Conservation (phyloP, 1,140 invertebrate genomes). For the Brachionus paranguensis region DNA sequence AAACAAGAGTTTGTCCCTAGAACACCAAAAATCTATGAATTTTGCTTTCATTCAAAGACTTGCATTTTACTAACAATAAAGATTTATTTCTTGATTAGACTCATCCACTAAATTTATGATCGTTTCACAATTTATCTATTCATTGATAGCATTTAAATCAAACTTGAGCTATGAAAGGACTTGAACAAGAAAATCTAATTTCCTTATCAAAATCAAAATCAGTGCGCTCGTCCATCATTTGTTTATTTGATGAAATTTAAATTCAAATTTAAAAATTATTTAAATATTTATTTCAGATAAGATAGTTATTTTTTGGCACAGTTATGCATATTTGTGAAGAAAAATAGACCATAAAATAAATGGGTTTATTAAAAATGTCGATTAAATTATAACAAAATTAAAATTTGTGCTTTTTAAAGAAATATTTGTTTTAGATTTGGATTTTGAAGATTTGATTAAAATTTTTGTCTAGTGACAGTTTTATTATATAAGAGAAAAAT, state of each 20-base stretch:
- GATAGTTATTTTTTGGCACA: not conserved
- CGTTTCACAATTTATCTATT: not conserved
- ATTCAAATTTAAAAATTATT: not conserved
- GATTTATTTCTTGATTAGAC: slow-evolving; percentile 1
- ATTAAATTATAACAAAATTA: not conserved
- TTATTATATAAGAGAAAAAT: not conserved
- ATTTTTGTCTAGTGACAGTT: not conserved
- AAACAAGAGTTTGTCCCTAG: not conserved
- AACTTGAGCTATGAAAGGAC: not conserved
- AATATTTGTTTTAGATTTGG: not conserved
- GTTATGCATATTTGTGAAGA: not conserved
- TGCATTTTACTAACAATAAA: not conserved
- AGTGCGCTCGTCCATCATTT: not conserved
- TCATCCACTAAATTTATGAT: not conserved
- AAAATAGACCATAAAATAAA: not conserved
- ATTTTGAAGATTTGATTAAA: not conserved
- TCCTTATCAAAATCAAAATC: slow-evolving; percentile 3
- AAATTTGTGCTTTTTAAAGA: not conserved
- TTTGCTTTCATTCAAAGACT: not conserved
- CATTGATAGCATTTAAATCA: not conserved
- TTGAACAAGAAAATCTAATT: not conserved
- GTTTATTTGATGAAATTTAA: not conserved
- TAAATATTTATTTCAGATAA: slow-evolving; percentile 15
- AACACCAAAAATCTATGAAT: not conserved
- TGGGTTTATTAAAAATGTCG: too few relatives aligned